These are phyloP conservation scores for Paraescarpia echinospica DNA, from an alignment of 1,140 invertebrate species.

Conservation along the genomic window DNA sequence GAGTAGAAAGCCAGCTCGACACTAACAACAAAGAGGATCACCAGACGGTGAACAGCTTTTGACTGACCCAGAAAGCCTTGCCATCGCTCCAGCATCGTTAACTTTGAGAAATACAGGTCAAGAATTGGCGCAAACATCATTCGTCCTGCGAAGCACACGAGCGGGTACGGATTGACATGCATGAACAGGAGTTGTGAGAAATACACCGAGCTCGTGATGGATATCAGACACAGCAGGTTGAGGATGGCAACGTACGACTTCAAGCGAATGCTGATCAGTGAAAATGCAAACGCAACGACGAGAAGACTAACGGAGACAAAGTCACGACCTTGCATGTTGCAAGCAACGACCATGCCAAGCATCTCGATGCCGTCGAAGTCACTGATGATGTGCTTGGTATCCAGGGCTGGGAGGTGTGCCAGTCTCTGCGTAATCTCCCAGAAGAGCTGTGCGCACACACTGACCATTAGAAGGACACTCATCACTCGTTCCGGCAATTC, in stretches of 20 bases:
- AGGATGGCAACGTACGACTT: conserved; percentile 47
- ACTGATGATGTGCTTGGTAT: conserved; percentile 36
- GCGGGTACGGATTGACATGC: conserved; percentile 44
- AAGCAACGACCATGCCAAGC: conserved; percentile 46
- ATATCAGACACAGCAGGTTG: conserved; percentile 38
- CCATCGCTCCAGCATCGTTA: conserved; percentile 52
- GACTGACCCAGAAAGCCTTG: conserved; percentile 40
- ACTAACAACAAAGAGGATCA: conserved; percentile 39
- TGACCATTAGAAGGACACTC: conserved; percentile 47
- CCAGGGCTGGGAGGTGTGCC: conserved; percentile 34
- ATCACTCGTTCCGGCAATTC: conserved; percentile 42
- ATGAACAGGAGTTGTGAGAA: conserved; percentile 34
- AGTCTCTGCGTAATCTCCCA: conserved; percentile 44
- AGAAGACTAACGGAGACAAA: conserved; percentile 40
- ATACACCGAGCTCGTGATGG: conserved; percentile 37
- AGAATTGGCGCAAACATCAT: conserved; percentile 46
- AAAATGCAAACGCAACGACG: conserved; percentile 42
- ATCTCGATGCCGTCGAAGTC: conserved; percentile 42
- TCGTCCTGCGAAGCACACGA: conserved; percentile 48
- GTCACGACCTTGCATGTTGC: conserved; percentile 40
- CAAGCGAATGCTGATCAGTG: conserved; percentile 45
- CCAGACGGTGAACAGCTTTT: conserved; percentile 37
- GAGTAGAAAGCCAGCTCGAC: conserved; percentile 40
- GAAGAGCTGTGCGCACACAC: conserved; percentile 41
- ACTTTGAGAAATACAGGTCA: conserved; percentile 47